Evolutionary conservation across 1,140 invertebrate genomes (phyloP).

Genomic region (Cotesia glomerata): DNA sequence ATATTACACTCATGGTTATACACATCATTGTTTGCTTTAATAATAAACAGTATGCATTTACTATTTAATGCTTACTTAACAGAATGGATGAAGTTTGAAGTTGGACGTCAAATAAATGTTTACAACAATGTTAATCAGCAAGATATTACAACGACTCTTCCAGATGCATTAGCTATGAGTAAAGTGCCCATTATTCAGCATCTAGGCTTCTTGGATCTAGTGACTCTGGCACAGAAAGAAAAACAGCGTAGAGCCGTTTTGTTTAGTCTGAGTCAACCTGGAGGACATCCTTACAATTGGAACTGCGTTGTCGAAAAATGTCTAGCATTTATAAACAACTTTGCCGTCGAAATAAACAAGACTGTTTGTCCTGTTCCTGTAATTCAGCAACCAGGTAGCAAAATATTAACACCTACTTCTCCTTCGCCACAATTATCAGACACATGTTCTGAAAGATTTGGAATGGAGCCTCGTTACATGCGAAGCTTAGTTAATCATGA

Average conservation of each 20-base stretch:
- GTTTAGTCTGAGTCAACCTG: conserved; percentile 77
- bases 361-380: neutral
- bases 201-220: conserved; percentile 74
- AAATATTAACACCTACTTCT: too few relatives aligned
- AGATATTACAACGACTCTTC: conserved; percentile 53
- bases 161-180: conserved; percentile 65
- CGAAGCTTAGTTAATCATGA: too few relatives aligned
- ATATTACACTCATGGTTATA: conserved; percentile 73
- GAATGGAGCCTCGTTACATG: neutral
- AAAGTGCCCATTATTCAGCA: conserved; percentile 72
- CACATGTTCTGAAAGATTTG: neutral
- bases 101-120: conserved; percentile 37
- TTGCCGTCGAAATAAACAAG: conserved; percentile 67
- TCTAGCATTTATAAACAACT: conserved; percentile 67
- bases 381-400: neutral
- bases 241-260: conserved; percentile 65
- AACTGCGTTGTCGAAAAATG: conserved; percentile 71
- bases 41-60: conserved; percentile 71
- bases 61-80: conserved; percentile 75
- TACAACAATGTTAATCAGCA: conserved; percentile 35
- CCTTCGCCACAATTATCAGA: neutral
- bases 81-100: conserved; percentile 67
- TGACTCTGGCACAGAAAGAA: conserved; percentile 68
- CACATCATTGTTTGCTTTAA: conserved; percentile 71
- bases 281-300: conserved; percentile 82